Evolutionary conservation across 2,797 vertebrate genomes (phyloP).

Genomic region (Paratrypauchen microcephalus): DNA sequence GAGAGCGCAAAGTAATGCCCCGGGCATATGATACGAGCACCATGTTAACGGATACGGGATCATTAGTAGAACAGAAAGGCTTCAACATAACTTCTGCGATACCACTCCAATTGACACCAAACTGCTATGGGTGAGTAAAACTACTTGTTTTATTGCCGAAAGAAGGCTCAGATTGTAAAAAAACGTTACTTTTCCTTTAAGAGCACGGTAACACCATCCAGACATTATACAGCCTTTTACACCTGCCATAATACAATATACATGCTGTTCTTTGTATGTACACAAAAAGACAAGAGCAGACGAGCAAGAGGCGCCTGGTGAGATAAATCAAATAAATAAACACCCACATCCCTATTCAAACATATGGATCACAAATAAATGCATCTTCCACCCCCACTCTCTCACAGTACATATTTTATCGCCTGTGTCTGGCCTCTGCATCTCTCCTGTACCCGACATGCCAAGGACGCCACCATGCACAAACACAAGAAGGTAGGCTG

Average conservation of each 20-base stretch:
- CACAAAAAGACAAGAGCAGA: conserved; percentile 34
- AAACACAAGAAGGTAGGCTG: conserved; percentile 60
- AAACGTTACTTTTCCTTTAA: too few relatives aligned
- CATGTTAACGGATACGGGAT: too few relatives aligned
- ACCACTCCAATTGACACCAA: too few relatives aligned
- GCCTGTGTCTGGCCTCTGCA: background rate
- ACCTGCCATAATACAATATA: background rate
- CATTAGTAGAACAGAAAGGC: too few relatives aligned
- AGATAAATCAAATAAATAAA: conserved; percentile 37
- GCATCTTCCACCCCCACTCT: conserved; percentile 6
- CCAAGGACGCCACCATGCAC: conserved; percentile 40
- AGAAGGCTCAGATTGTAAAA: too few relatives aligned
- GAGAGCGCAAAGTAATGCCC: too few relatives aligned
- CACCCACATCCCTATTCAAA: conserved; percentile 37
- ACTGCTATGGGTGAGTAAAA: too few relatives aligned
- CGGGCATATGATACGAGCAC: too few relatives aligned
- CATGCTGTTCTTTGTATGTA: conserved; percentile 15
- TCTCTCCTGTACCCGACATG: conserved; percentile 16
- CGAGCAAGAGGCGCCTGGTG: conserved; percentile 13
- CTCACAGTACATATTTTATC: conserved; percentile 10
- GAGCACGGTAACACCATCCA: conserved; percentile 24
- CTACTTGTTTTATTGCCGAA: too few relatives aligned
- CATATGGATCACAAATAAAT: conserved; percentile 6
- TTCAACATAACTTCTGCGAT: too few relatives aligned
- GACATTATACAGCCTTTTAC: conserved; percentile 32